A percentile compares a stretch with the other conserved stretches of the same genome.
phyloP scores from a whole-genome alignment of 2,113 vertebrate species.

The Tychaedon coryphoeus region DNA sequence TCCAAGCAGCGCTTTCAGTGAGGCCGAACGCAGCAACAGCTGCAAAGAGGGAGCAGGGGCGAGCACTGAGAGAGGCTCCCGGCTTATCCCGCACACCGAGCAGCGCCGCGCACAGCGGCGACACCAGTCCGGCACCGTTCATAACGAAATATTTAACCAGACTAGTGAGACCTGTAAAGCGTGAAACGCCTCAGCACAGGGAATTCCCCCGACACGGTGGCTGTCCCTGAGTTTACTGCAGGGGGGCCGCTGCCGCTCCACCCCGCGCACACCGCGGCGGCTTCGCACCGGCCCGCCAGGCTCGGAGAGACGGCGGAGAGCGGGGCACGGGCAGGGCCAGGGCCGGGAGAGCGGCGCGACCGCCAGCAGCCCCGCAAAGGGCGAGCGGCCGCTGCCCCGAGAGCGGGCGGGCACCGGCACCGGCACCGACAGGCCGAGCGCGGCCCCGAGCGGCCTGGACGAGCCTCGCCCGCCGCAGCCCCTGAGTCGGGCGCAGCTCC shows the following conservation, averaged over 20 bases:
- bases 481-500: too few relatives aligned
- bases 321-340: background rate
- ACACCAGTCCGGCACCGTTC: accelerated
- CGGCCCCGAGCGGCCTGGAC: background rate
- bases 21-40: background rate
- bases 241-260: background rate
- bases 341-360: background rate
- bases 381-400: background rate
- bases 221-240: background rate
- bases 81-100: background rate
- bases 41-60: background rate
- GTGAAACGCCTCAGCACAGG: background rate
- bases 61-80: accelerated
- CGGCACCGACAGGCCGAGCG: too few relatives aligned
- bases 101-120: background rate
- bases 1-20: accelerated
- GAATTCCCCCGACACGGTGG: too few relatives aligned
- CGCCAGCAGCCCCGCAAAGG: accelerated
- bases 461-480: background rate
- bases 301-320: background rate
- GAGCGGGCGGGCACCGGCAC: background rate
- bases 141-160: background rate
- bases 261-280: background rate
- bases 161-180: background rate
- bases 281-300: background rate